Conservation (phyloP, 2,797 vertebrate genomes). For the Sus cebifrons region DNA sequence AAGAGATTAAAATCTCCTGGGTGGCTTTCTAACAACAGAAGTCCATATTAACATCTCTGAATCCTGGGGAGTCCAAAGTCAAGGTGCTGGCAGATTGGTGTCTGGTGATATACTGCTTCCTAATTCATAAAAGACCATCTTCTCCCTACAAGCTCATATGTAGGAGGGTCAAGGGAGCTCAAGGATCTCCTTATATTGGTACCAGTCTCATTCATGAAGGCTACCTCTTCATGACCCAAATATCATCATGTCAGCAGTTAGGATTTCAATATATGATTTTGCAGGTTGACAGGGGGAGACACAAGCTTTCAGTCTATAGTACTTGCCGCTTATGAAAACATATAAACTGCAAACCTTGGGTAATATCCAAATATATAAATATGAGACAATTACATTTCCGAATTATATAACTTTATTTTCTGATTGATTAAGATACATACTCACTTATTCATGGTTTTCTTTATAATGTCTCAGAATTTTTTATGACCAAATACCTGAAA, state of each 20-base stretch:
- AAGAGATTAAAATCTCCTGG: neutral
- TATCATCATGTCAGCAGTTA: neutral
- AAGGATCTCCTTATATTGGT: neutral
- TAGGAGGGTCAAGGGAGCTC: neutral
- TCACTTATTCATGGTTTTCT: neutral
- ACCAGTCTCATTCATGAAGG: neutral
- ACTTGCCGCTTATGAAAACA: neutral
- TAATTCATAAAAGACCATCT: neutral
- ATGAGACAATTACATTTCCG: neutral
- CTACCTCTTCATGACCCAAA: neutral
- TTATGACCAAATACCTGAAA: neutral
- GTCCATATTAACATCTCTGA: neutral
- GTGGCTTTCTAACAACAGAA: neutral
- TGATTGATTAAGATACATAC: neutral
- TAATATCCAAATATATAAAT: neutral
- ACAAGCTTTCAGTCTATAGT: neutral
- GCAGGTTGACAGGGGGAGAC: too few relatives aligned
- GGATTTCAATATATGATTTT: neutral
- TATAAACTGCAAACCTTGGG: neutral
- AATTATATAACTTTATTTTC: constrained; percentile 1
- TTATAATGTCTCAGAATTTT: neutral
- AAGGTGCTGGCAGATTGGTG: neutral
- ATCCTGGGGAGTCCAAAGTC: neutral
- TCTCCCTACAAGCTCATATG: neutral
- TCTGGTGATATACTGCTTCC: neutral